Percentiles rank a stretch among this genome's conserved stretches.
These are phyloP conservation scores for Cartodere bifasciata DNA, from an alignment of 2,888 invertebrate genomes.

Conservation along the genomic window DNA sequence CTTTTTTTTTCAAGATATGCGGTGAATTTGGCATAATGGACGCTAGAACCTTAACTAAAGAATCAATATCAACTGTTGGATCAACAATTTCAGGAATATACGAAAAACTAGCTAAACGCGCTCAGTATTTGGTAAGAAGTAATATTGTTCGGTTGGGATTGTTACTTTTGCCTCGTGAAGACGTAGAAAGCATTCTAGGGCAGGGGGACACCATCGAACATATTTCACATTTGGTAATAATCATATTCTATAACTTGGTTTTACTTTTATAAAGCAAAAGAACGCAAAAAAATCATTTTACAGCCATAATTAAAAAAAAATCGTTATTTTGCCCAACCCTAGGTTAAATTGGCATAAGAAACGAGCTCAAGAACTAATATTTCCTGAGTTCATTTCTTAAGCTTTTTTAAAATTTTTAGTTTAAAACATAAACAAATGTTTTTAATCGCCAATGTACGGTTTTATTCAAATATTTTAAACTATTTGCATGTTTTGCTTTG, in stretches of 20 bases:
- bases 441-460: no score
- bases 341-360: no score
- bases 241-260: conserved; percentile 5
- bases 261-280: no score
- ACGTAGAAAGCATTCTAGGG: conserved; percentile 9
- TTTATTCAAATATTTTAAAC: no score
- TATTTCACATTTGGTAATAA: conserved; percentile 11
- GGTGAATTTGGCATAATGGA: conserved; percentile 24
- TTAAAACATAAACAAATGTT: no score
- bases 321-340: no score
- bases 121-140: conserved; percentile 17
- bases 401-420: no score
- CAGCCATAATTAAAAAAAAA: no score
- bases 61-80: conserved; percentile 14
- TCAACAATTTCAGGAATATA: conserved; percentile 17
- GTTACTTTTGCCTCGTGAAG: conserved; percentile 11
- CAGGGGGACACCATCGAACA: conserved; percentile 10
- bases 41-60: conserved; percentile 15
- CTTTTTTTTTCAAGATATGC: conserved; percentile 21
- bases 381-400: no score
- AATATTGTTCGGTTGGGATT: conserved; percentile 10
- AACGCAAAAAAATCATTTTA: no score
- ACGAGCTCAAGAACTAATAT: no score
- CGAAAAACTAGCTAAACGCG: conserved; percentile 18
- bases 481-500: no score